phyloP scores from a whole-genome alignment of 2,888 invertebrate species.

The Trichogramma evanescens region DNA sequence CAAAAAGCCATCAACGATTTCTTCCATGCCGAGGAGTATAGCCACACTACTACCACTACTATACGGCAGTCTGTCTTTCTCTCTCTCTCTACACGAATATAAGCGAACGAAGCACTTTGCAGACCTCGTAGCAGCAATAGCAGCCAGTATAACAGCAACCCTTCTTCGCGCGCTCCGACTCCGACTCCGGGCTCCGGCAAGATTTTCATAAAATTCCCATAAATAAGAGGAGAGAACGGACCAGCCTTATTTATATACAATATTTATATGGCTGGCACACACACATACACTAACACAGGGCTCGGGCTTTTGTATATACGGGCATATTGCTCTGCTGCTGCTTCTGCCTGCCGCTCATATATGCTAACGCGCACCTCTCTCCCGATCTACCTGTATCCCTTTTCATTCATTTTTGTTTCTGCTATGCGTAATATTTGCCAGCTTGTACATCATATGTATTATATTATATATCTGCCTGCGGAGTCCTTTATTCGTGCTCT shows the following conservation, averaged over 20 bases:
- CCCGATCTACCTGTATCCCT: constrained; percentile 1
- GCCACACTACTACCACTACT: too few relatives aligned
- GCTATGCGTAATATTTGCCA: too few relatives aligned
- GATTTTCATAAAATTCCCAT: constrained; percentile 43
- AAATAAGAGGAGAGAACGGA: constrained; percentile 32
- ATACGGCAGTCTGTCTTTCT: not conserved
- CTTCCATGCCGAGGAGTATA: not conserved
- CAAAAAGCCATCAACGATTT: constrained; percentile 21
- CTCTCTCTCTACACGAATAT: not conserved
- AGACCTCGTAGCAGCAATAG: too few relatives aligned
- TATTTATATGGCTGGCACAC: constrained; percentile 36
- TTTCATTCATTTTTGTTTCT: constrained; percentile 11
- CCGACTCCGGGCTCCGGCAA: constrained; percentile 8
- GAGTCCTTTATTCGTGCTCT: not conserved
- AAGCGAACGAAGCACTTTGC: too few relatives aligned
- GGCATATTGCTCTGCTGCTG: constrained; percentile 12
- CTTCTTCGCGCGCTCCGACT: constrained; percentile 11
- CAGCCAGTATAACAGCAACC: constrained; percentile 11
- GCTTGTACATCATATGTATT: too few relatives aligned
- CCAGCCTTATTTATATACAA: constrained; percentile 41
- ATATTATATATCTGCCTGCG: too few relatives aligned
- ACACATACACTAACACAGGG: constrained; percentile 27
- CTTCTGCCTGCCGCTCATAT: too few relatives aligned
- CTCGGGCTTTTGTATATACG: constrained; percentile 22
- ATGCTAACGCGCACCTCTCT: not conserved